Conservation (phyloP, 2,797 vertebrate species). For the Sorex maritimensis region DNA sequence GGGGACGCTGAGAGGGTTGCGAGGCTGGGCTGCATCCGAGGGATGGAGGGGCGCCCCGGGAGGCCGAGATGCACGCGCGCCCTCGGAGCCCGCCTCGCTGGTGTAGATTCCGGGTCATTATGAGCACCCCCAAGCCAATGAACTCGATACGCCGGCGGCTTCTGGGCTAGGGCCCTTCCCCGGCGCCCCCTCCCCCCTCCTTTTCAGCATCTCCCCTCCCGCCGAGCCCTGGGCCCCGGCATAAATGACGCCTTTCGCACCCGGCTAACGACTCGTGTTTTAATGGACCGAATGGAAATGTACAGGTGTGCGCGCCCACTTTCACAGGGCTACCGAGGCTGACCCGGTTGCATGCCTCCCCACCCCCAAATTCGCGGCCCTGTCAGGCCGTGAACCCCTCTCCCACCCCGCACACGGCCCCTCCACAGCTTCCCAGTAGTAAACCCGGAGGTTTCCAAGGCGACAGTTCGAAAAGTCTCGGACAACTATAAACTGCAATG, state of each 20-base stretch:
- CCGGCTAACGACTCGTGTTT: conserved; percentile 78
- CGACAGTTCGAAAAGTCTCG: not conserved
- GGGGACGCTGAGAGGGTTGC: conserved; percentile 14
- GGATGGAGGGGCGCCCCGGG: not conserved
- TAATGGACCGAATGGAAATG: conserved; percentile 81
- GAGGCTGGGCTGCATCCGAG: not conserved
- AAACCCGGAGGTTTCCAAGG: not conserved
- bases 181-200: not conserved
- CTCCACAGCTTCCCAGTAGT: not conserved
- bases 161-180: conserved; percentile 40
- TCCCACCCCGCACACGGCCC: not conserved
- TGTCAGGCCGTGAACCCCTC: not conserved
- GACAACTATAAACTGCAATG: not conserved
- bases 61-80: not conserved
- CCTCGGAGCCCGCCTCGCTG: not conserved
- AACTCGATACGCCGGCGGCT: conserved; percentile 73
- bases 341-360: not conserved
- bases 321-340: not conserved
- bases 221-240: not conserved
- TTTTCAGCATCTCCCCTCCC: conserved; percentile 22
- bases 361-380: not conserved
- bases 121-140: conserved; percentile 80
- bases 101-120: conserved; percentile 76
- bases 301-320: conserved; percentile 80
- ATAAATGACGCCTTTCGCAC: conserved; percentile 81